Evolutionary conservation across 53 echinoderm and acorn worm genomes (phyloP).

Genomic region (Holothuria leucospilota): DNA sequence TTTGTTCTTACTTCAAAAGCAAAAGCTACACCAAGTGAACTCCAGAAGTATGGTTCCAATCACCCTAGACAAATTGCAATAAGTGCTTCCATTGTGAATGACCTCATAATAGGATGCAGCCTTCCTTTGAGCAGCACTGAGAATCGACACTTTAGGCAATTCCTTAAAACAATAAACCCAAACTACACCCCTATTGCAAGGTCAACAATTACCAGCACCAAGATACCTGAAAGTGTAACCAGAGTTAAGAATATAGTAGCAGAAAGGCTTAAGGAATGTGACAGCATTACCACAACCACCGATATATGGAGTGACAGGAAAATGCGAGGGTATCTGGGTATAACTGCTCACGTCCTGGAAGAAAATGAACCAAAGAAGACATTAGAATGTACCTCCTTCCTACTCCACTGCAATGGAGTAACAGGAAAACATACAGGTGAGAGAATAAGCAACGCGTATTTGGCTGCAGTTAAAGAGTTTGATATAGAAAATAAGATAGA

Average conservation of each 20-base stretch:
- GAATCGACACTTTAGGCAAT: not conserved
- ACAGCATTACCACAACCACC: not conserved
- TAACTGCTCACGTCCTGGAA: constrained; percentile 20
- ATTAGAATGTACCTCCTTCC: not conserved
- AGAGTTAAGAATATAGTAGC: not conserved
- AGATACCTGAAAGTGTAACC: not conserved
- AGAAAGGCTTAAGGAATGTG: not conserved
- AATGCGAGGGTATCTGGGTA: constrained; percentile 24
- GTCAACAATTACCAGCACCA: not conserved
- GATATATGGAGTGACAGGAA: constrained; percentile 44
- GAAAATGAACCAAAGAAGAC: not conserved
- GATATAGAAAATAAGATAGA: not conserved
- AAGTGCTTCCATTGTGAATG: not conserved
- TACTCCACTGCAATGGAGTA: constrained; percentile 15
- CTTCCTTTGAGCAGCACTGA: not conserved
- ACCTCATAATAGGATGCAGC: not conserved
- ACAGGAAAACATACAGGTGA: constrained; percentile 25
- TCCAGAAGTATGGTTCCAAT: too few relatives aligned
- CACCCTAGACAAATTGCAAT: too few relatives aligned
- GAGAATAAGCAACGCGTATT: too few relatives aligned
- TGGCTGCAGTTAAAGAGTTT: not conserved
- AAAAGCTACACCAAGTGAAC: too few relatives aligned
- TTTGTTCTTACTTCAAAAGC: too few relatives aligned
- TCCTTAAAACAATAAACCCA: not conserved
- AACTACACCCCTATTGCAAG: not conserved